These are phyloP conservation scores for Trematocara zebra DNA, from an alignment of 2,113 vertebrate genomes.

Conservation along the genomic window DNA sequence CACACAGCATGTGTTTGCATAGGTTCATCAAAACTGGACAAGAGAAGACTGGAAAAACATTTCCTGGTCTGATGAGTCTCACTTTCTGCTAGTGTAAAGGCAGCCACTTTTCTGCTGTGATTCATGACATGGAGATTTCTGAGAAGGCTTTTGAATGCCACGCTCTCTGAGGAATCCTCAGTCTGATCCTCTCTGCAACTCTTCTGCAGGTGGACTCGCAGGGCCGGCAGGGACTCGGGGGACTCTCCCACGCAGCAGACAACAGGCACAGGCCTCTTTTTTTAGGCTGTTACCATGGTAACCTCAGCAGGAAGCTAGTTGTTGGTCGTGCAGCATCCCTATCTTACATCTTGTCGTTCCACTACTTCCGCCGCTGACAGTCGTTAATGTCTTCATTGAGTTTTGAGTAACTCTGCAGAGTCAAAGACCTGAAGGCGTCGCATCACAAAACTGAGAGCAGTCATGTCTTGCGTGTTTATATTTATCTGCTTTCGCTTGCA, in stretches of 20 bases:
- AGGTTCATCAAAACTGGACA: neutral
- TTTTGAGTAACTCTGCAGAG: neutral
- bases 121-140: neutral
- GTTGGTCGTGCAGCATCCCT: neutral
- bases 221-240: neutral
- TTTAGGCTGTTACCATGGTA: slow-evolving; percentile 54
- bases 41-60: neutral
- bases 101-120: neutral
- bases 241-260: slow-evolving; percentile 30
- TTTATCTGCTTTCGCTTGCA: neutral
- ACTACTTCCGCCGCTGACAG: neutral
- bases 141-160: neutral
- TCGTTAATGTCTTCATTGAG: neutral
- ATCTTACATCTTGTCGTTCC: neutral
- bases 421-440: neutral
- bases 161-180: neutral
- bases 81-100: neutral
- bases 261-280: neutral
- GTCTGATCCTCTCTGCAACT: neutral
- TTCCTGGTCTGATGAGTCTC: neutral
- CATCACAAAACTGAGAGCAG: neutral
- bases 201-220: slow-evolving; percentile 14
- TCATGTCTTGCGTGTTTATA: neutral
- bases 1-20: neutral
- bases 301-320: slow-evolving; percentile 21